Conservation (phyloP, 2,113 vertebrate genomes). For the Burhinus oedicnemus region DNA sequence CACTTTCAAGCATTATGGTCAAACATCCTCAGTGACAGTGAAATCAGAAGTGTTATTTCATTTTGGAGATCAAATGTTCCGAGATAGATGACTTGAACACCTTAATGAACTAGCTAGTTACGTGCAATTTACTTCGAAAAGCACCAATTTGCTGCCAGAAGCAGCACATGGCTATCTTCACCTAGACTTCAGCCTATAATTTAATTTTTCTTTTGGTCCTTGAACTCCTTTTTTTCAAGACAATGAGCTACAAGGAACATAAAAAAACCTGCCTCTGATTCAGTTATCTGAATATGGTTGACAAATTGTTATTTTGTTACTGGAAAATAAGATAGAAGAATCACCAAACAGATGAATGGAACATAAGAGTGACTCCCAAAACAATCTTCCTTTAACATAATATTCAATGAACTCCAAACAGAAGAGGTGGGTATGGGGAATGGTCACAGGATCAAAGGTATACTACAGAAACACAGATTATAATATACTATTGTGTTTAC, state of each 20-base stretch:
- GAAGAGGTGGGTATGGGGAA: background rate
- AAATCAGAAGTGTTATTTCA: conserved; percentile 16
- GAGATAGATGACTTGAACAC: background rate
- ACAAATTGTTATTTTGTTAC: background rate
- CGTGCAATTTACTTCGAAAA: conserved; percentile 33
- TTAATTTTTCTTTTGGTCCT: background rate
- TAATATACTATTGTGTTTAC: background rate
- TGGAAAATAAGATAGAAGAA: background rate
- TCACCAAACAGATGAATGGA: background rate
- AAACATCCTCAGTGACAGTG: conserved; percentile 26
- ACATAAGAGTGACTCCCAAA: background rate
- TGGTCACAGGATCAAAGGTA: background rate
- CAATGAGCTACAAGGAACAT: background rate
- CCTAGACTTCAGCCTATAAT: background rate
- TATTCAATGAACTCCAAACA: background rate
- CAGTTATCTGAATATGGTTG: background rate
- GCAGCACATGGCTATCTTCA: background rate
- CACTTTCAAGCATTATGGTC: background rate
- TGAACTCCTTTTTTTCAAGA: background rate
- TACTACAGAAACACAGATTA: background rate
- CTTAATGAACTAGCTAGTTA: background rate
- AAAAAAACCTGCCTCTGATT: too few relatives aligned
- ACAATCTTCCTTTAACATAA: background rate
- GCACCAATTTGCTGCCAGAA: background rate
- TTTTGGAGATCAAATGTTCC: conserved; percentile 24